These are phyloP conservation scores for Illadopsis cleaveri DNA, from an alignment of 2,113 vertebrate species.

Conservation along the genomic window DNA sequence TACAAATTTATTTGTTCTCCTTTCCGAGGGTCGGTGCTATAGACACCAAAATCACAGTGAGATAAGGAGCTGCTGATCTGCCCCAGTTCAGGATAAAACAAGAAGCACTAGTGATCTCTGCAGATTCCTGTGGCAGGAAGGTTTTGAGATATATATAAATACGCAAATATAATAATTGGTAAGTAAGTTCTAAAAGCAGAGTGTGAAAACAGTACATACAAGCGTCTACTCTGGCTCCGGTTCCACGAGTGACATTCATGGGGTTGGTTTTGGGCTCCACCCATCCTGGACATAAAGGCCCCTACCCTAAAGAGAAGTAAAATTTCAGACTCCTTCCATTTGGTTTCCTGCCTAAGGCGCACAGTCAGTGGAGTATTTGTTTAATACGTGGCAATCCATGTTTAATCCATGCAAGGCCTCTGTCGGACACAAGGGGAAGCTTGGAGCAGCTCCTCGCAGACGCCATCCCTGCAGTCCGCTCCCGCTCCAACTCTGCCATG, in stretches of 20 bases:
- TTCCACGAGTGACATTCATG: rapidly evolving
- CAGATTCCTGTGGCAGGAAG: neutral
- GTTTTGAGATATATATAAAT: neutral
- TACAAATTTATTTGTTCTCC: neutral
- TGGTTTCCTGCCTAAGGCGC: rapidly evolving
- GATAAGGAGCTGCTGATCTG: neutral
- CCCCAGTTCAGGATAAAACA: neutral
- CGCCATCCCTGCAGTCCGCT: rapidly evolving
- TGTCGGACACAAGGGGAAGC: rapidly evolving
- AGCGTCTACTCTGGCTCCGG: rapidly evolving
- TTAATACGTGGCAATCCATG: neutral
- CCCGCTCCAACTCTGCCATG: rapidly evolving
- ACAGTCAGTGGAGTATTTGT: neutral
- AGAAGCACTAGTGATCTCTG: neutral
- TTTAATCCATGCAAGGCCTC: neutral
- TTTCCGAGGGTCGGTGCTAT: neutral
- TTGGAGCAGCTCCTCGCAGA: neutral
- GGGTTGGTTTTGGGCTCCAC: no score
- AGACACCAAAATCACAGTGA: neutral
- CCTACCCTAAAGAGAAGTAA: neutral
- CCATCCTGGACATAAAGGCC: rapidly evolving
- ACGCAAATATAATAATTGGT: rapidly evolving
- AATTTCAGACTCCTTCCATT: neutral
- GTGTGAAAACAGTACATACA: neutral
- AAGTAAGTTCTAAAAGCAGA: neutral